Percentiles rank a stretch among this genome's conserved stretches.
Evolutionary conservation across 2,113 vertebrate genomes (phyloP).

Genomic region (Canis aureus): DNA sequence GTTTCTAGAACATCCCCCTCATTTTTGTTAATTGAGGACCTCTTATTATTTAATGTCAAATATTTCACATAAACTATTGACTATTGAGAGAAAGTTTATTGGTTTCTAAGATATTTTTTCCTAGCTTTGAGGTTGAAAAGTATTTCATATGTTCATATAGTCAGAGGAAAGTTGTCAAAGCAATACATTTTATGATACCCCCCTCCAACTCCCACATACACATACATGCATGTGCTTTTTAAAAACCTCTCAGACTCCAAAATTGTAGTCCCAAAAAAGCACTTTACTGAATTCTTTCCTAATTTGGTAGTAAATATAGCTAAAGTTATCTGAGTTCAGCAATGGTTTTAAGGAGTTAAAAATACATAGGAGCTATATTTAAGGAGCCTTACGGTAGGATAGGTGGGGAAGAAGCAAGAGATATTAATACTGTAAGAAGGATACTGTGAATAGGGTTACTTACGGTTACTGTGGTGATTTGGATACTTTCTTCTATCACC

Average conservation of each 20-base stretch:
- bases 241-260: not conserved
- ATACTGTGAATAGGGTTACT: not conserved
- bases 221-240: not conserved
- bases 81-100: not conserved
- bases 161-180: not conserved
- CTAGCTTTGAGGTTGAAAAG: not conserved
- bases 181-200: not conserved
- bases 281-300: not conserved
- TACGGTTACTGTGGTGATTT: not conserved
- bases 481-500: not conserved
- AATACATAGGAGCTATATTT: not conserved
- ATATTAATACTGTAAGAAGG: not conserved
- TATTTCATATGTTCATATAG: not conserved
- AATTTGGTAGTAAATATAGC: not conserved
- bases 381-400: not conserved
- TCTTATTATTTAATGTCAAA: not conserved
- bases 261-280: not conserved
- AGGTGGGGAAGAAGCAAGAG: not conserved
- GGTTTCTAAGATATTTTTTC: not conserved
- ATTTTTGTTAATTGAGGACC: not conserved
- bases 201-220: fast-evolving
- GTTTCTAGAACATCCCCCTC: not conserved
- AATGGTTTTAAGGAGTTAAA: not conserved
- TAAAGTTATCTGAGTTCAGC: not conserved
- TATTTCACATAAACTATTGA: not conserved